These are phyloP conservation scores for Datnioides undecimradiatus DNA, from an alignment of 2,113 vertebrate genomes.

Conservation along the genomic window DNA sequence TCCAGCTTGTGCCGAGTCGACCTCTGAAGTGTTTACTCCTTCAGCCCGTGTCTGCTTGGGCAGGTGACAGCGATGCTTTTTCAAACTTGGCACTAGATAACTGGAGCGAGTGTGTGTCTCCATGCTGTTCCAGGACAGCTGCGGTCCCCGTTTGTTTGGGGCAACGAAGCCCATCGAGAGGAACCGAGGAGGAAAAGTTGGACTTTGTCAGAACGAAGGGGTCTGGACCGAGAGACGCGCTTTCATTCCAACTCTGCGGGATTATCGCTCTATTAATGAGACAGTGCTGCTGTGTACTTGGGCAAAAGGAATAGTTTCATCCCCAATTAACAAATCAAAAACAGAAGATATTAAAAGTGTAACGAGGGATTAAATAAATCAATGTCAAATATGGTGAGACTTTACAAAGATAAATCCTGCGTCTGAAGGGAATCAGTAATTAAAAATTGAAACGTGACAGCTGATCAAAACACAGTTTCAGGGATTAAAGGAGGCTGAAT, in stretches of 20 bases:
- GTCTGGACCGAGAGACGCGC: neutral
- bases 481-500: constrained; percentile 36
- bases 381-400: neutral
- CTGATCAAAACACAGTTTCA: neutral
- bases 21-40: constrained; percentile 30
- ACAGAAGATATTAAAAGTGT: constrained; percentile 4
- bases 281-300: too few species aligned
- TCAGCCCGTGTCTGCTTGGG: constrained; percentile 18
- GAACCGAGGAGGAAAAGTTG: neutral
- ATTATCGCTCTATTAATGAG: neutral
- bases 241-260: neutral
- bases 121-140: neutral
- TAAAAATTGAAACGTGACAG: constrained; percentile 16
- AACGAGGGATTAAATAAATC: constrained; percentile 11
- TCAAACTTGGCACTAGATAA: neutral
- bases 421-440: constrained; percentile 13
- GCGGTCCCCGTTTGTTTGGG: neutral
- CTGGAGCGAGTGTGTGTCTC: neutral
- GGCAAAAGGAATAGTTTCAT: neutral
- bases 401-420: constrained; percentile 8
- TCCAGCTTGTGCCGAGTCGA: constrained; percentile 12
- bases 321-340: neutral
- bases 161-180: neutral
- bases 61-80: constrained; percentile 26
- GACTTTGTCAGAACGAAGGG: neutral